Percentiles rank a stretch among this genome's conserved stretches.
Evolutionary conservation across 2,113 vertebrate species (phyloP).

Genomic region (Tauraco erythrolophus): DNA sequence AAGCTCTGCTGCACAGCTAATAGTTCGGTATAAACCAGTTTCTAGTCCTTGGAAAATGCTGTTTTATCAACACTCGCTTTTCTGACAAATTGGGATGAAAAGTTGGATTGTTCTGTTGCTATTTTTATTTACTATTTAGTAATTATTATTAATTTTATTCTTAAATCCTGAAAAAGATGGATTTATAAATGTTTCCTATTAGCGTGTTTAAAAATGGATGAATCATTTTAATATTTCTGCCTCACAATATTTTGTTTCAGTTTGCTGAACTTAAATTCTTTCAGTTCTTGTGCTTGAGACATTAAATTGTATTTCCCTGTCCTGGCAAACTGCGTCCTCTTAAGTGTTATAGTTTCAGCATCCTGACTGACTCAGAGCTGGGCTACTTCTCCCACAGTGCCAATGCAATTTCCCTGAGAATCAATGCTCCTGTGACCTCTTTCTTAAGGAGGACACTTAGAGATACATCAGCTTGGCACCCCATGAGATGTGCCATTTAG

Average conservation of each 20-base stretch:
- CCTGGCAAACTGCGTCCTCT: background rate
- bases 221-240: background rate
- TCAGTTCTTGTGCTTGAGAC: background rate
- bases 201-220: background rate
- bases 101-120: background rate
- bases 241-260: background rate
- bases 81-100: background rate
- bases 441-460: background rate
- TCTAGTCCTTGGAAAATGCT: background rate
- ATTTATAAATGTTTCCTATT: background rate
- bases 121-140: background rate
- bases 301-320: background rate
- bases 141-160: background rate
- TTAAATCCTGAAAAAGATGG: background rate
- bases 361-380: background rate
- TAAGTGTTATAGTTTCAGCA: background rate
- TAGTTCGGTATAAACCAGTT: background rate
- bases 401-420: background rate
- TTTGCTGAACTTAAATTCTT: background rate
- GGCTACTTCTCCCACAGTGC: background rate
- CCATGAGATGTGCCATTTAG: background rate
- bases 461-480: background rate
- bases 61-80: background rate
- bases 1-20: background rate
- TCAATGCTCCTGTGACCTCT: fast-evolving